Percentiles rank a stretch among this genome's conserved stretches.
Conservation (phyloP, 2,797 vertebrate species). For the Gila robusta region DNA sequence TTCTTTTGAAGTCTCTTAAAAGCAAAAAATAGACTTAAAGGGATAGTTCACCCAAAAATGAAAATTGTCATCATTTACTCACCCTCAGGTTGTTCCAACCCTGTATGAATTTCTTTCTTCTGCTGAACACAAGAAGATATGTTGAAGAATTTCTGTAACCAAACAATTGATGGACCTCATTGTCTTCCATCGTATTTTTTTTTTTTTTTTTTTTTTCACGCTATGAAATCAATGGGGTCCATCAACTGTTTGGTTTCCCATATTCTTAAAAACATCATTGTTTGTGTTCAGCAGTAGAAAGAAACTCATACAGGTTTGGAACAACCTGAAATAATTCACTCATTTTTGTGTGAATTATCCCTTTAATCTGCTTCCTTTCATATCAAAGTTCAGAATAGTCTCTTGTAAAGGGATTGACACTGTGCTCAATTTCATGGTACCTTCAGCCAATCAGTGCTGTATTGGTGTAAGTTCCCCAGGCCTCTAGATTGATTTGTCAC, state of each 20-base stretch:
- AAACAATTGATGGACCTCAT: too few relatives aligned
- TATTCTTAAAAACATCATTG: not conserved
- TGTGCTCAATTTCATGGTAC: not conserved
- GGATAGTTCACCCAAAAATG: too few relatives aligned
- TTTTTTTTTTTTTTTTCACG: not conserved
- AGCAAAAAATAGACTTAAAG: too few relatives aligned
- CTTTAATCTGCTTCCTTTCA: not conserved
- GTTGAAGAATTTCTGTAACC: too few relatives aligned
- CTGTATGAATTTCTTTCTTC: too few relatives aligned
- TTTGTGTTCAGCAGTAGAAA: too few relatives aligned
- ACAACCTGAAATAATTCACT: too few relatives aligned
- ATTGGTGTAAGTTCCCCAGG: not conserved
- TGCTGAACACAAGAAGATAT: too few relatives aligned
- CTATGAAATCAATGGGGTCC: not conserved
- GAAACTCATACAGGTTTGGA: too few relatives aligned
- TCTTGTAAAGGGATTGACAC: not conserved
- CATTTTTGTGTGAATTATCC: not conserved
- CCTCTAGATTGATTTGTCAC: not conserved
- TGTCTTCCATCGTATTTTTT: not conserved
- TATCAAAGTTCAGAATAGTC: conserved; percentile 8
- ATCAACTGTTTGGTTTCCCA: not conserved
- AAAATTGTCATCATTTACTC: too few relatives aligned
- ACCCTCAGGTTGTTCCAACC: too few relatives aligned
- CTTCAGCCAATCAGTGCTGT: not conserved
- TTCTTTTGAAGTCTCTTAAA: too few relatives aligned